A percentile compares a stretch with the other conserved stretches of the same genome.
These are phyloP conservation scores for Crotalus helleri DNA, from an alignment of 2,113 vertebrate species.

Conservation along the genomic window DNA sequence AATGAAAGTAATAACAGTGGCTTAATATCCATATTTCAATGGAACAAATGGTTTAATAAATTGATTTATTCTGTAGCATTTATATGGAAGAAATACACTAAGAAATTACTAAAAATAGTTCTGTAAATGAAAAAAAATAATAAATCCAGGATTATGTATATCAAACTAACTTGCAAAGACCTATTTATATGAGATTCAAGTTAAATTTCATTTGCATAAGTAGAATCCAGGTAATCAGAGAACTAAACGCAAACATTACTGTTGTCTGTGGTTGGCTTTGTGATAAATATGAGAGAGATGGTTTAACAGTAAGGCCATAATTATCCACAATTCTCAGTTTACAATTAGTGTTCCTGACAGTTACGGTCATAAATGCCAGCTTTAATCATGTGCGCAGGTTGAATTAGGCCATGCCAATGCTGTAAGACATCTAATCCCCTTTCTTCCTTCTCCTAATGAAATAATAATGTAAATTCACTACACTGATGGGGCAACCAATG, in stretches of 20 bases:
- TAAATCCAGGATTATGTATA: conserved; percentile 27
- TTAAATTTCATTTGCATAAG: conserved; percentile 69
- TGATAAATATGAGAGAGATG: conserved; percentile 69
- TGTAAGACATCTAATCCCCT: conserved; percentile 73
- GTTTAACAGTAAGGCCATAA: conserved; percentile 70
- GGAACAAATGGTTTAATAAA: conserved; percentile 29
- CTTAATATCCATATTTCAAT: conserved; percentile 8
- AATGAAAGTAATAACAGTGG: background rate
- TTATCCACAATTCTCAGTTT: conserved; percentile 73
- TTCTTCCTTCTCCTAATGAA: conserved; percentile 76
- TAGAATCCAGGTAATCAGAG: conserved; percentile 59
- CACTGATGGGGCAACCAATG: conserved; percentile 70
- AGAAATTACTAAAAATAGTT: background rate
- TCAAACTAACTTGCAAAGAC: conserved; percentile 49
- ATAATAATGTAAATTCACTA: conserved; percentile 80
- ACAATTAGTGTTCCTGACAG: conserved; percentile 77
- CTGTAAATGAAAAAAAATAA: background rate
- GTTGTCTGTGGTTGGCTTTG: conserved; percentile 63
- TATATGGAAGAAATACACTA: conserved; percentile 32
- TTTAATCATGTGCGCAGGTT: conserved; percentile 76
- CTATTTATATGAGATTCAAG: conserved; percentile 52
- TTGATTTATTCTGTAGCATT: conserved; percentile 3
- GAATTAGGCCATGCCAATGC: conserved; percentile 68
- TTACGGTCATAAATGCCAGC: conserved; percentile 76
- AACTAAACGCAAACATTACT: conserved; percentile 65